These are phyloP conservation scores for Platypus cylindrus DNA, from an alignment of 2,888 invertebrate species.

Conservation along the genomic window DNA sequence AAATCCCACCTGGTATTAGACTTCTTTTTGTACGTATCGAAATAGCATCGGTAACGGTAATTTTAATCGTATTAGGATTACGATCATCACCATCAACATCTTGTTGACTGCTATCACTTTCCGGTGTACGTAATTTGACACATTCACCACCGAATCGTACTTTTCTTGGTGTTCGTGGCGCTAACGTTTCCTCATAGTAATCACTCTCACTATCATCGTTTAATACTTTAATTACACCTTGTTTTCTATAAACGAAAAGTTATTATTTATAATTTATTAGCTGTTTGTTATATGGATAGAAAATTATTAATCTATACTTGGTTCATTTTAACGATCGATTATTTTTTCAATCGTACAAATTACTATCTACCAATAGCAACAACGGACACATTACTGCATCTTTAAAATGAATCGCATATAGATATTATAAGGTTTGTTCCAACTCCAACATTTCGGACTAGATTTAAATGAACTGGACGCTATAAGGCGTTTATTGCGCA, in stretches of 20 bases:
- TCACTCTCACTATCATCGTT: slow-evolving; percentile 47
- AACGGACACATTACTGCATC: too few species aligned
- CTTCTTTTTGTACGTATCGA: slow-evolving; percentile 26
- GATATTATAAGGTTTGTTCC: too few species aligned
- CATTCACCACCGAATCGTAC: slow-evolving; percentile 81
- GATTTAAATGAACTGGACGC: too few species aligned
- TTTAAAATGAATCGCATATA: too few species aligned
- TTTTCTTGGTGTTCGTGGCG: slow-evolving; percentile 50
- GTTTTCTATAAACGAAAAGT: slow-evolving; percentile 18
- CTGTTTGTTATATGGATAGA: not conserved
- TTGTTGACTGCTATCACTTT: slow-evolving; percentile 59
- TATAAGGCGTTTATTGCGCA: too few species aligned
- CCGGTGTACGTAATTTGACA: slow-evolving; percentile 73
- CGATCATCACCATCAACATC: slow-evolving; percentile 31
- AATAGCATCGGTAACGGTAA: slow-evolving; percentile 24
- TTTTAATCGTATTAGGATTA: slow-evolving; percentile 18
- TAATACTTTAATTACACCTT: slow-evolving; percentile 47
- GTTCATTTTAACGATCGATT: not conserved
- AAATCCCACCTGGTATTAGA: slow-evolving; percentile 32
- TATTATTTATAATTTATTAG: not conserved
- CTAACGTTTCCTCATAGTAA: slow-evolving; percentile 26
- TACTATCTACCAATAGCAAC: too few species aligned
- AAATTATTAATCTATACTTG: not conserved
- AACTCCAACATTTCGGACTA: too few species aligned
- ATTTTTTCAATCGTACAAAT: too few species aligned